Percentiles rank a stretch among this genome's conserved stretches.
Evolutionary conservation across 1,140 invertebrate species (phyloP).

Genomic region (Hyles vespertilio): DNA sequence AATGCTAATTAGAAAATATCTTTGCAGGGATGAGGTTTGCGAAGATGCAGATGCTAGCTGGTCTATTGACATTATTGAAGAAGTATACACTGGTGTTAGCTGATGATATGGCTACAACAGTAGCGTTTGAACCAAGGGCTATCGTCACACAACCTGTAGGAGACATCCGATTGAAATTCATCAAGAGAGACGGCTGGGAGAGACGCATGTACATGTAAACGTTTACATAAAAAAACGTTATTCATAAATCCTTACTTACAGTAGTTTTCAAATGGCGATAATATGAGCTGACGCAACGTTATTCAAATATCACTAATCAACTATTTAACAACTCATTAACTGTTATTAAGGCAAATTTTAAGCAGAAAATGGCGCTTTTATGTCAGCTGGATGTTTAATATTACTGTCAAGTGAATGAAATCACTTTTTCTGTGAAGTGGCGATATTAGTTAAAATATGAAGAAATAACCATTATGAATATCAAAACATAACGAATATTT

Average conservation of each 20-base stretch:
- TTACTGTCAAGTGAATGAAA: neutral
- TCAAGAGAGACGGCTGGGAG: conserved; percentile 15
- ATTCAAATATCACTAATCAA: no score
- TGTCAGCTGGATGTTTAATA: neutral
- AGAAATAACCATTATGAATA: no score
- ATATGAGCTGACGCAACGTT: no score
- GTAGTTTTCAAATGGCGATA: no score
- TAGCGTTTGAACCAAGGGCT: conserved; percentile 14
- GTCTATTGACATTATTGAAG: conserved; percentile 24
- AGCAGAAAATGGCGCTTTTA: neutral
- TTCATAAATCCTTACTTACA: no score
- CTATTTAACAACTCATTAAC: no score
- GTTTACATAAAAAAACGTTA: neutral
- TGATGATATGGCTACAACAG: conserved; percentile 9
- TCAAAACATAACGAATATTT: no score
- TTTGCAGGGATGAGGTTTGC: conserved; percentile 27
- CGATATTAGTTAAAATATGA: no score
- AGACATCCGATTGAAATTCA: conserved; percentile 16
- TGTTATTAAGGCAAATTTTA: no score
- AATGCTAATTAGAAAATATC: neutral
- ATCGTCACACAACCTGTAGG: conserved; percentile 13
- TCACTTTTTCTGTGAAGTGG: neutral
- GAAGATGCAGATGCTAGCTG: conserved; percentile 28
- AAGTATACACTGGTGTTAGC: conserved; percentile 25
- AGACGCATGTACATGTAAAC: conserved; percentile 66